These are phyloP conservation scores for Epirrhoe alternata DNA, from an alignment of 2,888 invertebrate genomes.

Conservation along the genomic window DNA sequence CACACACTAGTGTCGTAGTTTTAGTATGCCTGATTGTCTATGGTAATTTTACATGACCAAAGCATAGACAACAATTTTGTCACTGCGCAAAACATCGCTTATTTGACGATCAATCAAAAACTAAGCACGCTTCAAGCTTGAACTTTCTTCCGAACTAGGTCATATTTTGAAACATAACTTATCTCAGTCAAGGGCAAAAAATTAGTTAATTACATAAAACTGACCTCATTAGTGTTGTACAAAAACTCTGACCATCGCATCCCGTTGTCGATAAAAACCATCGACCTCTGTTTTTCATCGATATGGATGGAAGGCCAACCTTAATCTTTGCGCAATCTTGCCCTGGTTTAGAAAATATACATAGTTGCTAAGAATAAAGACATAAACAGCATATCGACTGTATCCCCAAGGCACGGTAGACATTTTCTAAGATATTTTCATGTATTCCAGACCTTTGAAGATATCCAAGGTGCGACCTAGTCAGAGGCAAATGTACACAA, in stretches of 20 bases:
- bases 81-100: background rate
- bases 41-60: too few species aligned
- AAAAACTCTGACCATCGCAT: slow-evolving; percentile 64
- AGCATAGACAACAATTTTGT: background rate
- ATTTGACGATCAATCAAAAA: background rate
- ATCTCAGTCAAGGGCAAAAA: slow-evolving; percentile 56
- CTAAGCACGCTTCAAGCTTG: background rate
- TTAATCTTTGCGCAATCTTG: slow-evolving; percentile 34
- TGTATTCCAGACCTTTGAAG: too few species aligned
- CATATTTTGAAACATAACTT: slow-evolving; percentile 37
- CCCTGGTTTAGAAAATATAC: slow-evolving; percentile 27
- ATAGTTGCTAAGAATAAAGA: background rate
- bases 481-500: too few species aligned
- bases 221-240: slow-evolving; percentile 54
- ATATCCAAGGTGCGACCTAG: too few species aligned
- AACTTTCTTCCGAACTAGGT: slow-evolving; percentile 17
- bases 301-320: slow-evolving; percentile 50
- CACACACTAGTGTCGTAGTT: too few species aligned
- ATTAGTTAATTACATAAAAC: slow-evolving; percentile 45
- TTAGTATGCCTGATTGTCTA: too few species aligned
- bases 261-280: slow-evolving; percentile 59
- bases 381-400: background rate
- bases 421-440: too few species aligned
- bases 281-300: slow-evolving; percentile 63
- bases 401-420: too few species aligned